Percentiles rank a stretch among this genome's conserved stretches.
Conservation (phyloP, 2,888 invertebrate genomes). For the Nemotelus nigrinus region DNA sequence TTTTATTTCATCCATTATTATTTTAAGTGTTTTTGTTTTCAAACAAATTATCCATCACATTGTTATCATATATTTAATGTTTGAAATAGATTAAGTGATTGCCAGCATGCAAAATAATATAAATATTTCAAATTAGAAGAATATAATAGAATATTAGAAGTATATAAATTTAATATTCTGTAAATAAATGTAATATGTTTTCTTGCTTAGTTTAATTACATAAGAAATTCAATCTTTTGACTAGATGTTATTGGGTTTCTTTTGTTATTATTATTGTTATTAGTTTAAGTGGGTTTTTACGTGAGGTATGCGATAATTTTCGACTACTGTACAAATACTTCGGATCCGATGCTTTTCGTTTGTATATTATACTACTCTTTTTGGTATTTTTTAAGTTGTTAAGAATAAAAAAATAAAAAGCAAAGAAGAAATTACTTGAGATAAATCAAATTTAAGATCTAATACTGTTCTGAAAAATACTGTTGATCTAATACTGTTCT, state of each 20-base stretch:
- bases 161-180: constrained; percentile 10
- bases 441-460: too few species aligned
- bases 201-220: background rate
- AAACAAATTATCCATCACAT: background rate
- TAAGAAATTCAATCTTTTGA: background rate
- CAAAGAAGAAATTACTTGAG: too few species aligned
- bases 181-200: constrained; percentile 27
- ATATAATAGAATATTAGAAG: background rate
- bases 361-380: too few species aligned
- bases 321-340: too few species aligned
- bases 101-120: constrained; percentile 56
- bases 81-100: constrained; percentile 50
- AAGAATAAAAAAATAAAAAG: too few species aligned
- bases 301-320: too few species aligned
- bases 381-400: too few species aligned
- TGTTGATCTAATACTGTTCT: too few species aligned
- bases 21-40: background rate
- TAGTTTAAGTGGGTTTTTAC: background rate
- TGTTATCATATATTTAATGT: constrained; percentile 44
- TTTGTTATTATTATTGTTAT: background rate
- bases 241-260: constrained; percentile 13
- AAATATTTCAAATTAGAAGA: constrained; percentile 47
- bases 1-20: constrained; percentile 42
- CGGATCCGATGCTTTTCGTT: too few species aligned
- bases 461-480: too few species aligned